phyloP scores from a whole-genome alignment of 2,888 invertebrate genomes.

The Parnassius smintheus region DNA sequence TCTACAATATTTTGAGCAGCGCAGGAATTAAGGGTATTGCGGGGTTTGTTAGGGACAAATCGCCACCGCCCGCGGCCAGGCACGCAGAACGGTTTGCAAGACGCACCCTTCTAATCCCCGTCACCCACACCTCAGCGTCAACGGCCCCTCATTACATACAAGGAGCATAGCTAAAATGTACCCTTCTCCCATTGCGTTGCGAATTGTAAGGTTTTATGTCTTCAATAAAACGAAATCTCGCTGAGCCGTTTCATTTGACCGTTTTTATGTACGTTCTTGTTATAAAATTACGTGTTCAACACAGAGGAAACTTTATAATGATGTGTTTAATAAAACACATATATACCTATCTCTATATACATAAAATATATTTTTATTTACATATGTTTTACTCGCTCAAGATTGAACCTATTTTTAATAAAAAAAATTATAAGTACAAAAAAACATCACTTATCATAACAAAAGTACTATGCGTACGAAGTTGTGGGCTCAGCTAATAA shows the following conservation, averaged over 20 bases:
- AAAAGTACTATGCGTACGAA: no score
- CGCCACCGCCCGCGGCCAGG: slow-evolving; percentile 68
- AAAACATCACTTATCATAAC: no score
- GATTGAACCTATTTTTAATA: no score
- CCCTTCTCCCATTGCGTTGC: slow-evolving; percentile 45
- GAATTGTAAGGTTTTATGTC: slow-evolving; percentile 69
- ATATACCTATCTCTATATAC: no score
- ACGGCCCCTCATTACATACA: slow-evolving; percentile 71
- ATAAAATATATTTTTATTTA: no score
- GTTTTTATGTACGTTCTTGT: slow-evolving; percentile 30
- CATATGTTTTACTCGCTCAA: no score
- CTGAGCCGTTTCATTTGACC: slow-evolving; percentile 32
- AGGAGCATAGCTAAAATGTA: slow-evolving; percentile 69
- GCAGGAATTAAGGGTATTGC: slow-evolving; percentile 50
- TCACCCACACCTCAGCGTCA: slow-evolving; percentile 30
- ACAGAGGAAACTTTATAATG: no score
- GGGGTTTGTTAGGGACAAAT: slow-evolving; percentile 72
- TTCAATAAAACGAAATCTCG: slow-evolving; percentile 59
- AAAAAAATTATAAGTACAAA: no score
- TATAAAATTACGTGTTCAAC: background rate
- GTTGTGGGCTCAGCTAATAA: no score
- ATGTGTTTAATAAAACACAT: no score
- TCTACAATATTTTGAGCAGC: slow-evolving; percentile 43
- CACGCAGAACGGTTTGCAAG: slow-evolving; percentile 77
- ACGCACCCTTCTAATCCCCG: slow-evolving; percentile 75